These are phyloP conservation scores for Ethmia dodecea DNA, from an alignment of 2,888 invertebrate species.

Conservation along the genomic window DNA sequence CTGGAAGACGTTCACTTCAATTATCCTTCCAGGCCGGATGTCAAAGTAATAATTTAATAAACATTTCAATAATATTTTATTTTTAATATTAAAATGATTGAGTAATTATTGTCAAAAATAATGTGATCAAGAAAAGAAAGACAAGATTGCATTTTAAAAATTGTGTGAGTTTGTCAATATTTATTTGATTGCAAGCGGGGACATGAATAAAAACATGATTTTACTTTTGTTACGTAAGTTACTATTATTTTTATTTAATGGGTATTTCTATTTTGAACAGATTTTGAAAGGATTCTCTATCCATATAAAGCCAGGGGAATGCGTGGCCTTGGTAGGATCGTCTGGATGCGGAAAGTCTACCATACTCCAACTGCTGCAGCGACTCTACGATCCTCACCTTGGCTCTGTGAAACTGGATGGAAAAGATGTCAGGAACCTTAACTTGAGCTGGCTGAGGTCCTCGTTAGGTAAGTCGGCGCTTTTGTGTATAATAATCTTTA, in stretches of 20 bases:
- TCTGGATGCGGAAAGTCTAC: conserved; percentile 92
- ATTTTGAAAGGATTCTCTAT: conserved; percentile 83
- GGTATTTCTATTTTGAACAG: conserved; percentile 34
- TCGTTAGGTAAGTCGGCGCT: conserved; percentile 83
- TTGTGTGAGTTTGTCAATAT: too few relatives aligned
- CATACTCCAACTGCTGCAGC: conserved; percentile 84
- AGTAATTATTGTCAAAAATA: too few relatives aligned
- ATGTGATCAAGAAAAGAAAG: too few relatives aligned
- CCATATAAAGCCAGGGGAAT: conserved; percentile 81
- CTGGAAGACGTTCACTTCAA: conserved; percentile 84
- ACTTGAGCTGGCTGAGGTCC: conserved; percentile 85
- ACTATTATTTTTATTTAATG: too few relatives aligned
- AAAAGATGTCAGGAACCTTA: conserved; percentile 81
- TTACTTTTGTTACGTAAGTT: too few relatives aligned
- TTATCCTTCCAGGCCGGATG: conserved; percentile 87
- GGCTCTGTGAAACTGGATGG: conserved; percentile 81
- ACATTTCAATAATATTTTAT: too few relatives aligned
- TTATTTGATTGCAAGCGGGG: too few relatives aligned
- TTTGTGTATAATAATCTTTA: too few relatives aligned
- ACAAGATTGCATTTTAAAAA: too few relatives aligned
- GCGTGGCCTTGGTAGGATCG: conserved; percentile 84
- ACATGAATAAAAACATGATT: too few relatives aligned
- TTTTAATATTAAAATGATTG: too few relatives aligned
- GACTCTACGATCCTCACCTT: conserved; percentile 82
- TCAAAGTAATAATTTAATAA: too few relatives aligned